A percentile compares a stretch with the other conserved stretches of the same genome.
These are phyloP conservation scores for Phrynocephalus forsythii DNA, from an alignment of 2,797 vertebrate species.

Conservation along the genomic window DNA sequence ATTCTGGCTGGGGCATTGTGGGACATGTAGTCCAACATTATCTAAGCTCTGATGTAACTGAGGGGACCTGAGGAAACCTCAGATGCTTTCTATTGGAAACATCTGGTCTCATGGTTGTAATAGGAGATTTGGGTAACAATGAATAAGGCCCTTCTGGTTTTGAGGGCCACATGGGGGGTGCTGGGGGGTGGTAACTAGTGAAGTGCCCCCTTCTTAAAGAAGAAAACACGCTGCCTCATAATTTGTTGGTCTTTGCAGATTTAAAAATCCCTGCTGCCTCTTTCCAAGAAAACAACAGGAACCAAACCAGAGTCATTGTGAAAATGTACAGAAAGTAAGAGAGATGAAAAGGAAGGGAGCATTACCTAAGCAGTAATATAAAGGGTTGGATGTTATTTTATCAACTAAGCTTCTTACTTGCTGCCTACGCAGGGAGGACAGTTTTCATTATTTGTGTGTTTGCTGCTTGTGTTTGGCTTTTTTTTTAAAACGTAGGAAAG, in stretches of 20 bases:
- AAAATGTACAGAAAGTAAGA: neutral
- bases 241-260: accelerated
- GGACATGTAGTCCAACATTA: neutral
- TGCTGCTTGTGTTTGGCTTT: conserved; percentile 8
- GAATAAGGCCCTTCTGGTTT: neutral
- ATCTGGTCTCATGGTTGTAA: neutral
- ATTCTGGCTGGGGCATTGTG: neutral
- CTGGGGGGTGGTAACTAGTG: neutral
- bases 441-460: conserved; percentile 16
- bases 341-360: neutral
- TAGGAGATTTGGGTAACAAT: neutral
- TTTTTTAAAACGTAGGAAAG: neutral
- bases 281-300: neutral
- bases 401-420: neutral
- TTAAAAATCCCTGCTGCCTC: neutral
- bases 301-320: neutral
- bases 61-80: too few species aligned
- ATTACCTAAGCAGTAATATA: neutral
- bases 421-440: neutral
- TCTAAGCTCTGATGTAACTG: too few species aligned
- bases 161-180: neutral
- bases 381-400: accelerated
- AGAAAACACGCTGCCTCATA: neutral
- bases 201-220: neutral
- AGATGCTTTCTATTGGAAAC: too few species aligned